Evolutionary conservation across 2,888 invertebrate species (phyloP).

Genomic region (Sesia apiformis): DNA sequence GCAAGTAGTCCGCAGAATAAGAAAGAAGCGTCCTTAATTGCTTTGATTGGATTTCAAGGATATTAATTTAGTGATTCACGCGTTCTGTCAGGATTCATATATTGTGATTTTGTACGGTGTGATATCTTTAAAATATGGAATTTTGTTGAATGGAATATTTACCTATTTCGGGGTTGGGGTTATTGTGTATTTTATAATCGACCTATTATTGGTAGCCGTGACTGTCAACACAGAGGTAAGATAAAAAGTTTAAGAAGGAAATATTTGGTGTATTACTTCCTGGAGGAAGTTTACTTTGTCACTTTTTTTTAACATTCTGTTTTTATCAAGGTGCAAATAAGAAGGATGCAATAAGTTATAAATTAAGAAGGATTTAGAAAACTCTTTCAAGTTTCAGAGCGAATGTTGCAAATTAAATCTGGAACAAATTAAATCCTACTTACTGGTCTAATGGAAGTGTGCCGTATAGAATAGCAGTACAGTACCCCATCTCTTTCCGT

Average conservation of each 20-base stretch:
- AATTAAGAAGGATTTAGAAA: too few species aligned
- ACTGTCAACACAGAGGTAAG: slow-evolving; percentile 53
- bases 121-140: slow-evolving; percentile 40
- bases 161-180: slow-evolving; percentile 51
- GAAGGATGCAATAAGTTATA: too few species aligned
- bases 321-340: too few species aligned
- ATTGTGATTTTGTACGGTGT: slow-evolving; percentile 60
- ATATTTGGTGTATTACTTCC: slow-evolving; percentile 47
- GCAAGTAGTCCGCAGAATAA: slow-evolving; percentile 17
- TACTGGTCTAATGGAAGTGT: too few species aligned
- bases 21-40: slow-evolving; percentile 63
- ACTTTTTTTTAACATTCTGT: slow-evolving; percentile 17
- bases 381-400: too few species aligned
- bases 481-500: too few species aligned
- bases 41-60: slow-evolving; percentile 72
- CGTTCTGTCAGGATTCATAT: slow-evolving; percentile 62
- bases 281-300: slow-evolving; percentile 47
- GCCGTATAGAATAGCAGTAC: too few species aligned
- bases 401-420: too few species aligned
- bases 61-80: slow-evolving; percentile 70
- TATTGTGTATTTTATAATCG: slow-evolving; percentile 43
- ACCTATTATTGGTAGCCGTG: slow-evolving; percentile 49
- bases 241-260: slow-evolving; percentile 62
- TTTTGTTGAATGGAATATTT: slow-evolving; percentile 56
- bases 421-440: too few species aligned